phyloP scores from a whole-genome alignment of 1,140 invertebrate species.

The Neomicropteryx cornuta region DNA sequence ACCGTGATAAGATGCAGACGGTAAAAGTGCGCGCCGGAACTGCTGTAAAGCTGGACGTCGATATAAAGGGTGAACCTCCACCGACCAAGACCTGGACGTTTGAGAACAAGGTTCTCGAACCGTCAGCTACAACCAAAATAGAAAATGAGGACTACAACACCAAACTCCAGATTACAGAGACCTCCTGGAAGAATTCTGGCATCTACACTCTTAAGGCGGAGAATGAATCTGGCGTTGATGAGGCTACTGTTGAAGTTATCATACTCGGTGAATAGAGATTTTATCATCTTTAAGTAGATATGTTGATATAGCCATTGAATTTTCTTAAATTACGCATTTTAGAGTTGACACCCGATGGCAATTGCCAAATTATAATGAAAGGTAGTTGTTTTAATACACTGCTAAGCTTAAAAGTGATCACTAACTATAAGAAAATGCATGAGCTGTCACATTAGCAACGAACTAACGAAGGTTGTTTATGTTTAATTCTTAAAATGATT shows the following conservation, averaged over 20 bases:
- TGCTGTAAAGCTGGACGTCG: conserved; percentile 83
- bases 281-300: no score
- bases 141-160: conserved; percentile 93
- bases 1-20: conserved; percentile 83
- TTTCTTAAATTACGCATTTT: no score
- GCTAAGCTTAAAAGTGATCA: no score
- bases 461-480: no score
- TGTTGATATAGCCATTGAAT: no score
- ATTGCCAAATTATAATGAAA: no score
- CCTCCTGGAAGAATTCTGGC: conserved; percentile 74
- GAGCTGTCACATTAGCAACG: no score
- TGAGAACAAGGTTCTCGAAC: conserved; percentile 47
- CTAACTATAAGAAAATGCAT: no score
- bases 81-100: conserved; percentile 86
- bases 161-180: conserved; percentile 69
- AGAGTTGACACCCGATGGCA: no score
- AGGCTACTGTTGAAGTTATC: conserved; percentile 88
- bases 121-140: conserved; percentile 53
- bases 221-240: conserved; percentile 87
- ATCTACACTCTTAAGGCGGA: conserved; percentile 85
- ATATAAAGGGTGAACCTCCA: conserved; percentile 91
- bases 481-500: no score
- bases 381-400: no score
- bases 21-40: conserved; percentile 85
- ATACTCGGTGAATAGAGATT: conserved; percentile 59